Conservation (phyloP, 2,797 vertebrate genomes). For the Propithecus perrieri region DNA sequence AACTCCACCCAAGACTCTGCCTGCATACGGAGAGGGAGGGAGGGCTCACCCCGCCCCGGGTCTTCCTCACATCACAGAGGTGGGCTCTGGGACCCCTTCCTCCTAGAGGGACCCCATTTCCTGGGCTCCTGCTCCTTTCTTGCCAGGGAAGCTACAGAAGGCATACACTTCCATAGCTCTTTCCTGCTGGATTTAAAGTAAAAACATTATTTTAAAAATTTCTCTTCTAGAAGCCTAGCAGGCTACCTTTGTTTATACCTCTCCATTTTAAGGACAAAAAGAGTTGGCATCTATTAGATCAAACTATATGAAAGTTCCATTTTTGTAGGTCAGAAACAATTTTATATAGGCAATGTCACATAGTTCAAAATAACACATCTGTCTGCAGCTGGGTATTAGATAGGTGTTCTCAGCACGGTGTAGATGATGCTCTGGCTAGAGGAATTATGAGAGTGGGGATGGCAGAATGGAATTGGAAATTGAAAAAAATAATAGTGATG, state of each 20-base stretch:
- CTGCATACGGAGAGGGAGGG: fast-evolving
- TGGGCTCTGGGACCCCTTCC: not conserved
- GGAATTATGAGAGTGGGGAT: no score
- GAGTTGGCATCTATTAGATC: conserved; percentile 7
- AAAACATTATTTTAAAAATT: not conserved
- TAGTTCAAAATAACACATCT: not conserved
- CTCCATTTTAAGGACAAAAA: not conserved
- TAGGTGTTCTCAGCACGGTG: not conserved
- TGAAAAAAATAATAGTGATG: not conserved
- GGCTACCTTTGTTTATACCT: not conserved
- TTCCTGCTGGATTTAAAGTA: not conserved
- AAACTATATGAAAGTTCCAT: not conserved
- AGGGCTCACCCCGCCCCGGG: fast-evolving
- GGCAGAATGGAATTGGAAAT: not conserved
- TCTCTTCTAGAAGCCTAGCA: not conserved
- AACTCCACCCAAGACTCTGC: not conserved
- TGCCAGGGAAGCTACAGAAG: not conserved
- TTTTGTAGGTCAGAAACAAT: not conserved
- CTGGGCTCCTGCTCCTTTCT: not conserved
- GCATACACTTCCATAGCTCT: not conserved
- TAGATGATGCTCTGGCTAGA: no score
- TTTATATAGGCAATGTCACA: not conserved
- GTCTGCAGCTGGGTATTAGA: not conserved
- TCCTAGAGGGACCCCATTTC: not conserved
- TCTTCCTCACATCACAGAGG: not conserved